phyloP scores from a whole-genome alignment of 2,113 vertebrate species.

The Bombycilla garrulus region DNA sequence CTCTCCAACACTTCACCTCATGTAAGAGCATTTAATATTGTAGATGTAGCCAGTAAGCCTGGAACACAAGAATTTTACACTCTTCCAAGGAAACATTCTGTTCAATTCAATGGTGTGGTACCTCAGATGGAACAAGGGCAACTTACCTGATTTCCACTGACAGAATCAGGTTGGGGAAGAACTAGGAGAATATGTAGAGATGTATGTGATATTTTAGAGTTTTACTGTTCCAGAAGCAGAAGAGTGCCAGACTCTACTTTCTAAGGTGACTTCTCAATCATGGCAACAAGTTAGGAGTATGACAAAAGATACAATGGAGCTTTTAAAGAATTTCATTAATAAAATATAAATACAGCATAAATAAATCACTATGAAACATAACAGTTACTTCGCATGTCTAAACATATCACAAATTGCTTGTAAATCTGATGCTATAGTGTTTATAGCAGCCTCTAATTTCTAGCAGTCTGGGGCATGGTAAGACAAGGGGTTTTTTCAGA shows the following conservation, averaged over 20 bases:
- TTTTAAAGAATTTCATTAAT: background rate
- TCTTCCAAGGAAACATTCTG: background rate
- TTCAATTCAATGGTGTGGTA: background rate
- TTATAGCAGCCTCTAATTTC: background rate
- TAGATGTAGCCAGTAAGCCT: background rate
- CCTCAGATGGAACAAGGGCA: background rate
- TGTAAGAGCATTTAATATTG: background rate
- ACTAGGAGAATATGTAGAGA: background rate
- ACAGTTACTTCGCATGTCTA: background rate
- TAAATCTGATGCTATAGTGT: background rate
- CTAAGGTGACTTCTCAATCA: background rate
- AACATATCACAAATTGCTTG: background rate
- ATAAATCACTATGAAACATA: background rate
- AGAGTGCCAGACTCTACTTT: background rate
- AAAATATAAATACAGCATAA: slow-evolving; percentile 16
- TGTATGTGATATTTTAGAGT: background rate
- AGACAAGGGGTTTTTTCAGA: background rate
- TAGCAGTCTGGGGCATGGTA: background rate
- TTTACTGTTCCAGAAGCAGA: background rate
- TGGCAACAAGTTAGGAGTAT: background rate
- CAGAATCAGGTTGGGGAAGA: background rate
- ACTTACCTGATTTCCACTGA: background rate
- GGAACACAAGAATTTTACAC: background rate
- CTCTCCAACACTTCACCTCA: accelerated
- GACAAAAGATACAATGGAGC: background rate